Evolutionary conservation across 2,113 vertebrate species (phyloP).

Genomic region (Australoheros scitulus): DNA sequence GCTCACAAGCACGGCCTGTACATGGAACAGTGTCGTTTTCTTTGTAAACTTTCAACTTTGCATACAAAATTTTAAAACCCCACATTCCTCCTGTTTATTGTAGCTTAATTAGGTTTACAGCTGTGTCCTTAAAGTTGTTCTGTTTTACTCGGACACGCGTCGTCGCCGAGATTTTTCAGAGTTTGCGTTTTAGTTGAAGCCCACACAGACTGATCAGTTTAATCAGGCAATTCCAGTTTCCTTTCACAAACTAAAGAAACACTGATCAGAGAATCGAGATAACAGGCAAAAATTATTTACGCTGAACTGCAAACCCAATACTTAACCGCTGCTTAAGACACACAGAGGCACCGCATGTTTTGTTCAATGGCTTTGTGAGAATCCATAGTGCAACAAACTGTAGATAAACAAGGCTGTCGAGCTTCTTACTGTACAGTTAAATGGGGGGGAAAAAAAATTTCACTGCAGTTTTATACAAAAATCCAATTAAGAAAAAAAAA

Average conservation of each 20-base stretch:
- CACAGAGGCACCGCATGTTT: slow-evolving; percentile 58
- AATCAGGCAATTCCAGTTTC: slow-evolving; percentile 51
- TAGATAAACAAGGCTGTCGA: slow-evolving; percentile 43
- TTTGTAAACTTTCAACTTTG: slow-evolving; percentile 43
- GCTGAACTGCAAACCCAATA: slow-evolving; percentile 52
- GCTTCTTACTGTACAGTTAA: slow-evolving; percentile 34
- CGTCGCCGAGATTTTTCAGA: slow-evolving; percentile 11
- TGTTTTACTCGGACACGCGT: not conserved
- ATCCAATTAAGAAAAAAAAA: slow-evolving; percentile 31
- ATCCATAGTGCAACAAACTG: slow-evolving; percentile 68
- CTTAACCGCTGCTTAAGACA: slow-evolving; percentile 38
- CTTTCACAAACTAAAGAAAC: slow-evolving; percentile 25
- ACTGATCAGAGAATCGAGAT: slow-evolving; percentile 11
- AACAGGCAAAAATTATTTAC: not conserved
- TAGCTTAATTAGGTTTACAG: slow-evolving; percentile 22
- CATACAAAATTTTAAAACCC: slow-evolving; percentile 7
- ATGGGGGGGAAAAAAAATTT: not conserved
- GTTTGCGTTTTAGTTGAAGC: slow-evolving; percentile 12
- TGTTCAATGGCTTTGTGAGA: slow-evolving; percentile 73
- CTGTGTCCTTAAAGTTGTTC: not conserved
- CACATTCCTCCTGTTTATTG: slow-evolving; percentile 11
- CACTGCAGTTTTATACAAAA: slow-evolving; percentile 51
- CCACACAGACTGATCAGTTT: slow-evolving; percentile 9
- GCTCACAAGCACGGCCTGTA: slow-evolving; percentile 1
- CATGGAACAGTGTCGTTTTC: slow-evolving; percentile 1